Base-by-base conservation (phyloP, 2,113 vertebrate species). In the Neodon shergylaensis region DNA sequence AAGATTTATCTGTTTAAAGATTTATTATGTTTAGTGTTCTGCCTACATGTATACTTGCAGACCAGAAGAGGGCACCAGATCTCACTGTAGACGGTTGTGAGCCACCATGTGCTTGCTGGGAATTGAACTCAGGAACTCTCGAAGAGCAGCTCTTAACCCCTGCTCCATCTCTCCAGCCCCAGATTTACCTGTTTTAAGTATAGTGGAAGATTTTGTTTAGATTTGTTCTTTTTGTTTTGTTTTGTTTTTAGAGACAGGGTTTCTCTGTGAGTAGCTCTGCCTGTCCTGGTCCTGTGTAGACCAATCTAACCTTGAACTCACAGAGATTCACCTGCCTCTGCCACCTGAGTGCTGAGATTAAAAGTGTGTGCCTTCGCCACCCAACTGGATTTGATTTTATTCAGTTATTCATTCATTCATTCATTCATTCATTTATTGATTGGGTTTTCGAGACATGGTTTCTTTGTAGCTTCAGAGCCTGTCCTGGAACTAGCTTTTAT, bases 161-260 rank as follows among this genome's bases (percentile, higher is more conserved):
- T 58, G 19, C 58, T 7, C 58, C 58, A 58, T 58, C 58, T 58
- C 58, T 58, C 58, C 58, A 58, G 19, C 19, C 58, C 58, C 58
- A 85, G 3, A 26, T 54, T 49, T 91, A 88, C 84, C 12, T 42
- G 54, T 58, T 91, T 92, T 93, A 73, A 94, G 65, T 89, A 79
- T 13, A 91, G 11, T 93, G 49, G 95, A 94, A 82, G 91, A 49
- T 91, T 76, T 89, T 90, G 42, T 77, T 36, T 39, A 61, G 24
- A 49, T 87, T 70, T 88, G 65, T 79, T 91, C 61, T 95, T 95
- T 96, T 96, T 91, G n/a, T 42, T 74, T 74, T 39, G 36, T 73
- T 73, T 21, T n/a, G 36, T 28, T 76, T 76, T 76, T 76, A 24
- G 6, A 44, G 73, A 76, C 39, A 76, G 24, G 17, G n/a, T 22